Evolutionary conservation across 2,888 invertebrate genomes (phyloP).

Genomic region (Pachycephus smyrnensis): DNA sequence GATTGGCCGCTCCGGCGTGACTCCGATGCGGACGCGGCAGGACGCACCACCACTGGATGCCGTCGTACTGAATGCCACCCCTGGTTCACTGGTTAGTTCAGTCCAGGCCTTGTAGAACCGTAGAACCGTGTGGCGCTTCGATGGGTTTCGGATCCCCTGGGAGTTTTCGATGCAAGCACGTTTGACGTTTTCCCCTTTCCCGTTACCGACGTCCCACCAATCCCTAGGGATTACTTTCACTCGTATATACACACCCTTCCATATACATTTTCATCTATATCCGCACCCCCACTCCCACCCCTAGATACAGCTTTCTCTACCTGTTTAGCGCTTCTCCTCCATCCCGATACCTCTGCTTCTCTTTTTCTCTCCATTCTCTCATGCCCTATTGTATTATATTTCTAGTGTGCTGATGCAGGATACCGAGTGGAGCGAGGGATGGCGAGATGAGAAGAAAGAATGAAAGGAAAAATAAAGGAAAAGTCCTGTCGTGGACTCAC

Average conservation of each 20-base stretch:
- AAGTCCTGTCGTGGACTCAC: conserved; percentile 12
- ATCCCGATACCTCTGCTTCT: neutral
- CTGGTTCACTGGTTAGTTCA: neutral
- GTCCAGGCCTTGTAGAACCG: neutral
- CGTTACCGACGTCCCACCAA: neutral
- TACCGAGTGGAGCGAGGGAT: conserved; percentile 8
- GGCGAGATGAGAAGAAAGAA: conserved; percentile 24
- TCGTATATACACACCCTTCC: neutral
- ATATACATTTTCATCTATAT: neutral
- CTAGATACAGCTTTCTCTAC: neutral
- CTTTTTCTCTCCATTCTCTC: conserved; percentile 31
- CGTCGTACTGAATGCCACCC: neutral
- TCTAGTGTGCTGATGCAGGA: conserved; percentile 18
- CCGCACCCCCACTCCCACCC: neutral
- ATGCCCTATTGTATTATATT: conserved; percentile 30
- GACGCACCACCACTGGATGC: neutral
- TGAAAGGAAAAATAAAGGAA: conserved; percentile 12
- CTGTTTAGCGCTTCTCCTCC: neutral
- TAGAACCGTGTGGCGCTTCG: neutral
- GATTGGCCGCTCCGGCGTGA: conserved; percentile 15
- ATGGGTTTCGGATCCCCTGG: neutral
- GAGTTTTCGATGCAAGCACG: neutral
- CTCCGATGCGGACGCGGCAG: neutral
- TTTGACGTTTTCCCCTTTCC: conserved; percentile 3
- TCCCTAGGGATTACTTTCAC: neutral